phyloP scores from a whole-genome alignment of 2,113 vertebrate species.

The Alethe castanea region DNA sequence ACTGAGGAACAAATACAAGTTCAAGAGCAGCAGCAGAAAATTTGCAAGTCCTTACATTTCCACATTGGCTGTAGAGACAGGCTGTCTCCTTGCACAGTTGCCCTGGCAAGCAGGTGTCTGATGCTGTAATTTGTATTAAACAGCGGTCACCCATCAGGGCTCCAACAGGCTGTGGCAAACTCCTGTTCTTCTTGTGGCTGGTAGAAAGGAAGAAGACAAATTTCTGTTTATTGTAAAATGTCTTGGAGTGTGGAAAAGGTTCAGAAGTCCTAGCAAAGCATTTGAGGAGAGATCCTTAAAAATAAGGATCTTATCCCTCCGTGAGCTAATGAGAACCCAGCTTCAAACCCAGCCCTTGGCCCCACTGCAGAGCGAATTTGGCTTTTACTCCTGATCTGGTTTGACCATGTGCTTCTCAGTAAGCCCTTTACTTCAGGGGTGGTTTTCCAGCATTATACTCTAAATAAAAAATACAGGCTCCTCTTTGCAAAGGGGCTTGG shows the following conservation, averaged over 20 bases:
- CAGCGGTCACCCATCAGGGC: background rate
- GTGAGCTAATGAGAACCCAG: background rate
- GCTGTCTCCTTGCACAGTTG: background rate
- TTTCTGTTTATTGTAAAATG: background rate
- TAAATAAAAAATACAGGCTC: background rate
- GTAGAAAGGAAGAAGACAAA: background rate
- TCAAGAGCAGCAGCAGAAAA: background rate
- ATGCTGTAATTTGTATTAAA: background rate
- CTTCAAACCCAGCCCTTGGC: background rate
- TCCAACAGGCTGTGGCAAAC: background rate
- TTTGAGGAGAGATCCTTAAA: background rate
- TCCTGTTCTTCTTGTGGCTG: background rate
- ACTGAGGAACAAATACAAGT: background rate
- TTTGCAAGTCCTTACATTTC: background rate
- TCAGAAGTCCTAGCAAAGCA: background rate
- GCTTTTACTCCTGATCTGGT: background rate
- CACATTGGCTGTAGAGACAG: background rate
- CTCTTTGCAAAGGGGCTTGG: background rate
- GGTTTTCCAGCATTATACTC: background rate
- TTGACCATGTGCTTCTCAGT: background rate
- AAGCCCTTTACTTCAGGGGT: background rate
- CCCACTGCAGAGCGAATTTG: fast-evolving
- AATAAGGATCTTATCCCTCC: background rate
- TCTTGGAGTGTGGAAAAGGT: background rate
- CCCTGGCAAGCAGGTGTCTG: background rate